Evolutionary conservation across 2,888 invertebrate species (phyloP).

Genomic region (Caenorhabditis angaria): DNA sequence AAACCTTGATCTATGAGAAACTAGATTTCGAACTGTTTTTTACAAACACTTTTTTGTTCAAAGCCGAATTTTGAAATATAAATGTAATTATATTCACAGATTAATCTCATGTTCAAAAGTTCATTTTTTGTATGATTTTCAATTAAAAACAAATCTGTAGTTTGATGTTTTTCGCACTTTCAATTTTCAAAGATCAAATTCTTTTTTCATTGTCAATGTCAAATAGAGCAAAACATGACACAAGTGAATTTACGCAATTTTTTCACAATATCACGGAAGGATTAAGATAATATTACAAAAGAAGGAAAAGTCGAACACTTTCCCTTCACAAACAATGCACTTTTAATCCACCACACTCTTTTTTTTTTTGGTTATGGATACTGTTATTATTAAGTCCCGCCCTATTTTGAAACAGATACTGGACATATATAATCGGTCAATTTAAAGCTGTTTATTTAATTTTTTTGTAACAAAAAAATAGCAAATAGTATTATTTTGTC

Average conservation of each 20-base stretch:
- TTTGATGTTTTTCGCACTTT: too few species aligned
- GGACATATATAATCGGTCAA: neutral
- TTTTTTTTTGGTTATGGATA: neutral
- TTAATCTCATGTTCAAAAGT: too few species aligned
- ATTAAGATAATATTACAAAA: neutral
- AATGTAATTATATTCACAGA: too few species aligned
- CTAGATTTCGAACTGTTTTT: too few species aligned
- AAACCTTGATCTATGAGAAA: too few species aligned
- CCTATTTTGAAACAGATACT: neutral
- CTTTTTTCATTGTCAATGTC: neutral
- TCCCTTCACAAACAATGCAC: neutral
- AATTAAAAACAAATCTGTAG: too few species aligned
- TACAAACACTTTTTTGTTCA: too few species aligned
- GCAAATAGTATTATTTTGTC: neutral
- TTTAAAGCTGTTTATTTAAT: neutral
- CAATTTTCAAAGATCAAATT: neutral
- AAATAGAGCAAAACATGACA: slow-evolving; percentile 28
- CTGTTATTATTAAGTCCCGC: neutral
- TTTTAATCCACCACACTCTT: neutral
- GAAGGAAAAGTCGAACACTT: neutral
- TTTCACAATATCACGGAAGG: neutral
- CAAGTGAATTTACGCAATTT: neutral
- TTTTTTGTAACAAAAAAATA: neutral
- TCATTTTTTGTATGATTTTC: too few species aligned
- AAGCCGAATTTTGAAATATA: too few species aligned